A percentile compares a stretch with the other conserved stretches of the same genome.
These are phyloP conservation scores for Hydrochoerus hydrochaeris DNA, from an alignment of 2,113 vertebrate species.

Conservation along the genomic window DNA sequence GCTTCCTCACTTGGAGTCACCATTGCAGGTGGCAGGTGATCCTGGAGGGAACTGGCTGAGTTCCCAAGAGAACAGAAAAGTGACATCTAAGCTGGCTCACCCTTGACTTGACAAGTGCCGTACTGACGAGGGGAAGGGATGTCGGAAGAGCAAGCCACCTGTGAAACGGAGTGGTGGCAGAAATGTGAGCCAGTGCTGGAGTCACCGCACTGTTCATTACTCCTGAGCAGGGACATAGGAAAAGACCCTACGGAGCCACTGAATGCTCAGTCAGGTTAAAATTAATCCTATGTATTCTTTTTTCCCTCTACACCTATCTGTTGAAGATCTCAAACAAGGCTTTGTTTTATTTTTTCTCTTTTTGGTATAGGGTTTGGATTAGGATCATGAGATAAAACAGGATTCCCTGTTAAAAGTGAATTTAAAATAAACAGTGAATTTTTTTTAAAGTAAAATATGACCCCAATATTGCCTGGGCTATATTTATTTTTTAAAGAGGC, in stretches of 20 bases:
- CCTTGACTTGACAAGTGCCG: accelerated
- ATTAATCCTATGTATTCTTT: neutral
- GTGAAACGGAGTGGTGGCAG: neutral
- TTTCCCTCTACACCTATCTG: neutral
- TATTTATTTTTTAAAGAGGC: neutral
- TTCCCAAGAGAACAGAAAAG: neutral
- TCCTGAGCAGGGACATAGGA: neutral
- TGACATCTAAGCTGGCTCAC: accelerated
- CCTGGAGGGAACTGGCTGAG: neutral
- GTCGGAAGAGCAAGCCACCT: neutral
- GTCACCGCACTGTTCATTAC: neutral
- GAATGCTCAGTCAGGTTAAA: neutral
- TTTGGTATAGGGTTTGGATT: neutral
- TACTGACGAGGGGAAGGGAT: neutral
- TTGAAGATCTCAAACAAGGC: neutral
- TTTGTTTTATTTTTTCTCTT: neutral
- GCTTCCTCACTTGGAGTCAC: neutral
- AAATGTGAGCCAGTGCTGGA: accelerated
- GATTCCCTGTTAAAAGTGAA: neutral
- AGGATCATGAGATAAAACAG: neutral
- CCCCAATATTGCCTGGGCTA: neutral
- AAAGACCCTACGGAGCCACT: neutral
- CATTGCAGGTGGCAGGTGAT: neutral
- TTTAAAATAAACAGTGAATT: neutral
- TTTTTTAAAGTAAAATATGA: neutral